A percentile compares a stretch with the other conserved stretches of the same genome.
Conservation (phyloP, 2,113 vertebrate species). For the Henicopernis longicauda region DNA sequence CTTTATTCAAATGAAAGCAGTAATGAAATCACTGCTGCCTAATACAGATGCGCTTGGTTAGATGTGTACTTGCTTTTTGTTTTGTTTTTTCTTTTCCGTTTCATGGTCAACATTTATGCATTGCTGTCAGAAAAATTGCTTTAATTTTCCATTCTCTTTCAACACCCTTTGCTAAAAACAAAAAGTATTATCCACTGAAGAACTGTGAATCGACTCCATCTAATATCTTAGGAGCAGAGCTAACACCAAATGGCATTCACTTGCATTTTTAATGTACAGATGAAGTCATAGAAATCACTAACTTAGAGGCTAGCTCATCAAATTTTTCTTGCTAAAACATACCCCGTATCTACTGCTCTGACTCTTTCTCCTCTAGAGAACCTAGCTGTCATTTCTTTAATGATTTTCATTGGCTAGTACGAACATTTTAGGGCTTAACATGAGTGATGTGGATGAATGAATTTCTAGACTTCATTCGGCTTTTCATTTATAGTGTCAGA, state of each 20-base stretch:
- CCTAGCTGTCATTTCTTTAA: conserved; percentile 19
- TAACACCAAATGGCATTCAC: conserved; percentile 57
- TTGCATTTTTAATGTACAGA: conserved; percentile 64
- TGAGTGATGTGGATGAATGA: conserved; percentile 41
- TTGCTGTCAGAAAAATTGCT: conserved; percentile 59
- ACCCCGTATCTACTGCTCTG: background rate
- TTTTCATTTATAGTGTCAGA: conserved; percentile 14
- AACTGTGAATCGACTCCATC: conserved; percentile 60
- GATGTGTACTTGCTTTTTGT: background rate
- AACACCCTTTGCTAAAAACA: conserved; percentile 43
- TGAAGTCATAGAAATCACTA: conserved; percentile 58
- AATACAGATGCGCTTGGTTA: background rate
- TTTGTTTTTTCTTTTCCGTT: conserved; percentile 2
- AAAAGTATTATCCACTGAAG: conserved; percentile 55
- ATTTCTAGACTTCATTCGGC: conserved; percentile 1
- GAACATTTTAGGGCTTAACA: conserved; percentile 11
- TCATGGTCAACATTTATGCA: conserved; percentile 34
- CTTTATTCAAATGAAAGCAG: conserved; percentile 46
- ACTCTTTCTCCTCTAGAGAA: conserved; percentile 9
- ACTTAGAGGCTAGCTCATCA: background rate
- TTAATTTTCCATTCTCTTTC: conserved; percentile 67
- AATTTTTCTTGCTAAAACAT: conserved; percentile 44
- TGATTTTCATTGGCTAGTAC: conserved; percentile 20
- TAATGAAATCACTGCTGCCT: conserved; percentile 51
- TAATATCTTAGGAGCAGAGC: conserved; percentile 47